Percentiles rank a stretch among this genome's conserved stretches.
Evolutionary conservation across 1,140 invertebrate species (phyloP).

Genomic region (Drosophila fuyamai): DNA sequence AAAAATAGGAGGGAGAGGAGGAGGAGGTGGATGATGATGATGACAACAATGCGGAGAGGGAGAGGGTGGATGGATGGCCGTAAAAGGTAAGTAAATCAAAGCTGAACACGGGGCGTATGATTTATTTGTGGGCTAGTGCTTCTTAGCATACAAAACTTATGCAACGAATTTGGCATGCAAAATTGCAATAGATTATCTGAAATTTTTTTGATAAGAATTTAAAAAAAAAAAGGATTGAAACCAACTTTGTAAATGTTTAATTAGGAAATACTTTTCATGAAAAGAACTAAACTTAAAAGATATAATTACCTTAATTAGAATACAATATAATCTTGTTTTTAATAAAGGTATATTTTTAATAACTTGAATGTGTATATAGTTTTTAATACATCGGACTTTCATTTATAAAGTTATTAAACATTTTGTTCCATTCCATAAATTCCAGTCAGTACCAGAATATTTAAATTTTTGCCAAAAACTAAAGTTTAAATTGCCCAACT

Average conservation of each 20-base stretch:
- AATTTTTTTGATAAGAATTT: neutral
- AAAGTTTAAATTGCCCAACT: neutral
- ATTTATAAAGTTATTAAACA: no score
- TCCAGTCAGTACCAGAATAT: neutral
- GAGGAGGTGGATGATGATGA: neutral
- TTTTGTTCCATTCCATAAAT: neutral
- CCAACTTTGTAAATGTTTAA: no score
- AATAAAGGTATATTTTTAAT: no score
- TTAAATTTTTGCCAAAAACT: neutral
- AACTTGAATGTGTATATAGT: no score
- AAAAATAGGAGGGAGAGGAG: neutral
- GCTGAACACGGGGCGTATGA: slow-evolving; percentile 37
- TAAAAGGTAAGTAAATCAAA: slow-evolving; percentile 54
- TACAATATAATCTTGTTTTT: no score
- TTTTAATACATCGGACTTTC: no score
- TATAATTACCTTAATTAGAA: no score
- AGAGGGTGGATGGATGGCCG: slow-evolving; percentile 15
- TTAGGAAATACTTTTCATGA: no score
- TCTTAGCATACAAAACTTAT: slow-evolving; percentile 18
- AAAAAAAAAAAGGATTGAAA: neutral
- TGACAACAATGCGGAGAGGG: neutral
- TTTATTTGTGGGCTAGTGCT: slow-evolving; percentile 28
- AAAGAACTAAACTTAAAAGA: no score
- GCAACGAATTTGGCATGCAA: slow-evolving; percentile 18
- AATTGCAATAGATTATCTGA: slow-evolving; percentile 11